These are phyloP conservation scores for Leptinotarsa rubiginosa DNA, from an alignment of 2,888 invertebrate species.

Conservation along the genomic window DNA sequence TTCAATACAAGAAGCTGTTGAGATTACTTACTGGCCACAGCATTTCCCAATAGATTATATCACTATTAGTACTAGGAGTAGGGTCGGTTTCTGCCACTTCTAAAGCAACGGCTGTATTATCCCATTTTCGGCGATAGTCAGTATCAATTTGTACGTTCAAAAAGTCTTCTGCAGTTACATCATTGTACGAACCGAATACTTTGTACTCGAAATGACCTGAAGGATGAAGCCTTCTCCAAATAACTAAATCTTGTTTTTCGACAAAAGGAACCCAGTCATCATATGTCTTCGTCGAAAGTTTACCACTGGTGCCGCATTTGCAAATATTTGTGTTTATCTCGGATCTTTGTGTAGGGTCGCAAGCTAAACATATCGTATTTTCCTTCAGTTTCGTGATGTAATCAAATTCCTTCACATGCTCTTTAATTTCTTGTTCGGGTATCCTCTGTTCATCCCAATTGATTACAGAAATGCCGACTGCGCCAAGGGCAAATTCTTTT, in stretches of 20 bases:
- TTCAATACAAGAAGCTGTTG: too few species aligned
- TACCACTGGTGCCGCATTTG: conserved; percentile 43
- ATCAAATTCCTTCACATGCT: conserved; percentile 72
- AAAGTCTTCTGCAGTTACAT: conserved; percentile 83
- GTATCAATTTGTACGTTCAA: conserved; percentile 85
- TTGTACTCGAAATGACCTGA: conserved; percentile 84
- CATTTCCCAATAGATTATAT: conserved; percentile 90
- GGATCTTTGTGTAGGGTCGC: conserved; percentile 59
- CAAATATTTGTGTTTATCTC: conserved; percentile 43
- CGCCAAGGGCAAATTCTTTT: conserved; percentile 70
- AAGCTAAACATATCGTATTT: conserved; percentile 69
- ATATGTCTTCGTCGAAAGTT: conserved; percentile 51
- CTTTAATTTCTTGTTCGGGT: conserved; percentile 69
- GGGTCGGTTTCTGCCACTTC: conserved; percentile 78
- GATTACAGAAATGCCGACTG: conserved; percentile 69
- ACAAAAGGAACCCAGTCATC: conserved; percentile 83
- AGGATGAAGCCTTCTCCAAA: conserved; percentile 81
- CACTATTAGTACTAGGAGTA: conserved; percentile 71
- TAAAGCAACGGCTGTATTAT: conserved; percentile 79
- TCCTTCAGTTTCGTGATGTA: conserved; percentile 69
- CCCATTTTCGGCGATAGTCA: conserved; percentile 83
- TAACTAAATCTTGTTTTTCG: conserved; percentile 81
- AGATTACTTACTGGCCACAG: conserved; percentile 80
- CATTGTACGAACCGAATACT: conserved; percentile 86
- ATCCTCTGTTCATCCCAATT: conserved; percentile 75